Base-by-base conservation (phyloP, 1,140 invertebrate species). In the Drosophila orena region DNA sequence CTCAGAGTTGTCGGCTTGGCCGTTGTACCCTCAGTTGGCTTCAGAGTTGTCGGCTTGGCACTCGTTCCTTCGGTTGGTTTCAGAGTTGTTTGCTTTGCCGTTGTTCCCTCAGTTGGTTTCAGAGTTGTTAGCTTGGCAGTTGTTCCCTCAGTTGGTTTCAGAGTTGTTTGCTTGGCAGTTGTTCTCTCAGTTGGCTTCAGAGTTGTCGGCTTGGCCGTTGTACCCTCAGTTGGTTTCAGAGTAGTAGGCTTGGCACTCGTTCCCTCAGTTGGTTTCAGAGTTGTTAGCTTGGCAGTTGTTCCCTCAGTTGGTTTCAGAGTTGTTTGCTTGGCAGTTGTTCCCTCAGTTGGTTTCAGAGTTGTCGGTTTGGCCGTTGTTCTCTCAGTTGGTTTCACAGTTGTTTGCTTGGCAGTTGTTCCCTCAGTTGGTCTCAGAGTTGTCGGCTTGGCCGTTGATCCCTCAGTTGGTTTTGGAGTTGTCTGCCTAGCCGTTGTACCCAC, bases 311-410 rank as follows among this genome's bases (percentile, higher is more conserved):
- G 35, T n/a, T 43, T 56, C 37, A 17, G n/a, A 30, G 54, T 56
- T 5, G 54, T 30, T 1, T 40, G 40, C 12, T 43, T 56, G 0
- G 2, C 4, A 4, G 40, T 34, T 0, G 54, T 56, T 4, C 14
- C 11, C 3, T 56, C 54, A 1, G 54, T 27, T 4, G 54, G 54
- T 8, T 20, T 43, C 37, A 12, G 38, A 27, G 54, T 56, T n/a
- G 54, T 56, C 0, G 20, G 38, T n/a, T 56, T 56, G 5, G 15
- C 15, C 3, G 40, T 14, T 2, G 54, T 56, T 14, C 14, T 11
- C n/a, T 56, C 54, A 4, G 54, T 43, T 4, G 54, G 54, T 12
- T 56, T 56, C 4, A 8, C 3, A 30, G 54, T 56, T 12, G 54
- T 27, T 0, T 40, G 40, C 4, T 20, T 43, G 8, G 11, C 14